Evolutionary conservation across 2,888 invertebrate species (phyloP).

Genomic region (Pharmacophagus antenor): DNA sequence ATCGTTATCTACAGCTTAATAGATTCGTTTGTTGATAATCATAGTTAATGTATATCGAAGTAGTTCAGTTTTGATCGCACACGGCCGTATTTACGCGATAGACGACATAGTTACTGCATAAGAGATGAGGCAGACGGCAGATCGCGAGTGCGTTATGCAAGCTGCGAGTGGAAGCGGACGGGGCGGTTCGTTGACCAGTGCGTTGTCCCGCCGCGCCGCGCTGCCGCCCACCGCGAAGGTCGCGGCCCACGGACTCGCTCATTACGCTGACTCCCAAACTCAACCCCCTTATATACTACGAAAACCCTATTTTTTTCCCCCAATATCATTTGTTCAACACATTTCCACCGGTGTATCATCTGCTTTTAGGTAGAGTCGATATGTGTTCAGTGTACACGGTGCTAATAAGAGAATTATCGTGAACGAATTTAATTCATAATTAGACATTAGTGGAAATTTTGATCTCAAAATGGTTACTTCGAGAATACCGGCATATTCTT

Average conservation of each 20-base stretch:
- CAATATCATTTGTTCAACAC: conserved; percentile 50
- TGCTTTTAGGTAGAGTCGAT: conserved; percentile 72
- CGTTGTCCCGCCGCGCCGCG: conserved; percentile 61
- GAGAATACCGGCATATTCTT: conserved; percentile 83
- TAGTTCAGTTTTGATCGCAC: conserved; percentile 34
- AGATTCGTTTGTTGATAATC: conserved; percentile 43
- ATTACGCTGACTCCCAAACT: conserved; percentile 33
- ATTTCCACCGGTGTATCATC: conserved; percentile 41
- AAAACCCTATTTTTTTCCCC: conserved; percentile 17
- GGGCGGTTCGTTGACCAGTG: conserved; percentile 80
- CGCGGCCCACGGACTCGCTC: conserved; percentile 56
- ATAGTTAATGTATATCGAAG: conserved; percentile 44
- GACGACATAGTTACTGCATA: conserved; percentile 57
- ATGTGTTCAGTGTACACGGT: conserved; percentile 76
- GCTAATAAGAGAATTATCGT: conserved; percentile 63
- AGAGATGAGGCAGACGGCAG: conserved; percentile 53
- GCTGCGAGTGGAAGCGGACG: conserved; percentile 55
- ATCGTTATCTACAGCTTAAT: conserved; percentile 52
- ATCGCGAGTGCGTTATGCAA: conserved; percentile 69
- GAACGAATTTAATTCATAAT: conserved; percentile 50
- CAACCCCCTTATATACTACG: conserved; percentile 41
- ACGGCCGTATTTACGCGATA: conserved; percentile 42
- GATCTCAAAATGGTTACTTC: conserved; percentile 83
- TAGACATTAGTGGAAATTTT: conserved; percentile 65
- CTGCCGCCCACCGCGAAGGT: conserved; percentile 75